A percentile compares a stretch with the other conserved stretches of the same genome.
phyloP scores from a whole-genome alignment of 2,113 vertebrate genomes.

The Microcebus tavaratra region DNA sequence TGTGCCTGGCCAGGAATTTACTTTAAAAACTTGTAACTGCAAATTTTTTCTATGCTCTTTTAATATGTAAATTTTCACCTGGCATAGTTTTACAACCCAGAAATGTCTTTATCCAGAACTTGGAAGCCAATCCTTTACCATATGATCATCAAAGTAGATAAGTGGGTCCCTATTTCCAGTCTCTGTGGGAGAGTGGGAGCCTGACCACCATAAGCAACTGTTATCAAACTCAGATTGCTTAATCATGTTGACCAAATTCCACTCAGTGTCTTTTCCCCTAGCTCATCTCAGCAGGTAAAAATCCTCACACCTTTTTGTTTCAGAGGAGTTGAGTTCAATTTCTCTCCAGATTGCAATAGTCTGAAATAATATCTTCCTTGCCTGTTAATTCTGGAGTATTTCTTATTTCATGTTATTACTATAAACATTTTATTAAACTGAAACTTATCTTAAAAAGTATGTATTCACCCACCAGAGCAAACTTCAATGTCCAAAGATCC shows the following conservation, averaged over 20 bases:
- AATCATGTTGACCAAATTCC: not conserved
- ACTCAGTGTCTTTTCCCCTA: not conserved
- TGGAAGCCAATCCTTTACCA: not conserved
- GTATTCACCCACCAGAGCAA: not conserved
- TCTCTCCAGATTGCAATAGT: not conserved
- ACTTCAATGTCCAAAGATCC: not conserved
- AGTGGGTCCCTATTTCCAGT: not conserved
- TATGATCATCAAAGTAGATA: not conserved
- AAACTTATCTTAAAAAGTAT: not conserved
- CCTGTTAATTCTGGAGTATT: not conserved
- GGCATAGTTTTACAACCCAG: not conserved
- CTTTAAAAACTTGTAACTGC: not conserved
- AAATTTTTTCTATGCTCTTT: not conserved
- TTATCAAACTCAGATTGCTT: not conserved
- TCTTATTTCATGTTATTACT: not conserved
- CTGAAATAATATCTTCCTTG: not conserved
- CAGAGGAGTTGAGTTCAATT: not conserved
- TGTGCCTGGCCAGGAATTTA: not conserved
- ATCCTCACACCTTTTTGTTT: not conserved
- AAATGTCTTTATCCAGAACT: not conserved
- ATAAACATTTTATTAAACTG: not conserved
- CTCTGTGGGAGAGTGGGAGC: not conserved
- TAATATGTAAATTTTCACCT: not conserved
- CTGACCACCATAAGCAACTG: not conserved
- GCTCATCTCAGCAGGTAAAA: not conserved